Evolutionary conservation across 2,113 vertebrate species (phyloP).

Genomic region (Steatornis caripensis): DNA sequence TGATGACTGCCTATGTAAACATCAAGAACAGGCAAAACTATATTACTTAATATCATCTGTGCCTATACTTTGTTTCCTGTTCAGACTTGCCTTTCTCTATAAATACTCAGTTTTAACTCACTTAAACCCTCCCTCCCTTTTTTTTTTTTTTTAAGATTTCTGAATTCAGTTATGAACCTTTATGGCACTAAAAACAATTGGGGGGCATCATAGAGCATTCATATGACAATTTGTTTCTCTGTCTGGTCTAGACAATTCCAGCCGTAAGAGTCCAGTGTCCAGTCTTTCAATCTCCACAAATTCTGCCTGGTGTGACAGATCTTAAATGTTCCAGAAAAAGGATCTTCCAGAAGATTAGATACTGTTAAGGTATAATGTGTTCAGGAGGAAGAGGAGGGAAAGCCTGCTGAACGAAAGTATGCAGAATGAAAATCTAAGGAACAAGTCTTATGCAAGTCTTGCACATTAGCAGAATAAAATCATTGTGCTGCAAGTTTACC

Average conservation of each 20-base stretch:
- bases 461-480: slow-evolving; percentile 1
- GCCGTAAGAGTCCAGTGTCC: background rate
- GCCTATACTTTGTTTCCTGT: background rate
- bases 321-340: background rate
- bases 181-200: background rate
- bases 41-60: background rate
- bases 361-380: background rate
- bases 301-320: background rate
- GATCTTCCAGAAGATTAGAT: background rate
- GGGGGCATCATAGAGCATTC: background rate
- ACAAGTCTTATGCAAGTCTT: background rate
- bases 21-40: background rate
- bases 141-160: background rate
- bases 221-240: background rate
- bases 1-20: background rate
- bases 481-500: background rate
- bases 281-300: background rate
- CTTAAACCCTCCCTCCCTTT: no score
- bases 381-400: background rate
- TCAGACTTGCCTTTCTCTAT: background rate
- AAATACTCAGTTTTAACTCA: background rate
- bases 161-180: background rate
- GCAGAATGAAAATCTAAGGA: background rate
- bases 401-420: background rate
- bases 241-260: background rate